Evolutionary conservation across 2,797 vertebrate genomes (phyloP), one percentile per base, ranked within the genome.

Genomic region (Gambelia wislizenii): DNA sequence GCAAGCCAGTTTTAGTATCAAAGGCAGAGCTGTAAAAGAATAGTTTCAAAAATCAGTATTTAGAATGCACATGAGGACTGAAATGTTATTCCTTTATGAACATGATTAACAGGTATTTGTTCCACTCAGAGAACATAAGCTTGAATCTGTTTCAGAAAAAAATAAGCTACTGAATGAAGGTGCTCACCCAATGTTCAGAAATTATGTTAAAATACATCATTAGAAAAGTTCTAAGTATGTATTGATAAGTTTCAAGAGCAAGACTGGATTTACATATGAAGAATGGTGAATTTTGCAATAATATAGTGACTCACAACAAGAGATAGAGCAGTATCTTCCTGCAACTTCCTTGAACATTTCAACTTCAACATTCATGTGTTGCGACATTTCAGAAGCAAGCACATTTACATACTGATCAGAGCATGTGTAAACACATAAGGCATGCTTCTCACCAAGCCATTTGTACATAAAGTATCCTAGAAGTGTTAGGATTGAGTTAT

Each of bases 1-100:
- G 98, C 92, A 98, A 78, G 30, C 95, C 94, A 0, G 96, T 95
- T 94, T 98, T 98, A 70, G 96, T 94, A 86, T 99, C 98, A 93
- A 96, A 98, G 7, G 98, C 94, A 56, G 99, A 98, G 86, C 99
- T 99, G 94, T 64, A 87, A 76, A 94, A 92, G 3, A 86, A 13
- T 80, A 49, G 36, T 87, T 64, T 0, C 83, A 0, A 74, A 75
- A 18, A 49, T 39, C 0, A 6, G 18, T 76, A 47, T 86, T 88
- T 54, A 59, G 84, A 80, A 85, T 4, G 39, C 1, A 76, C 2
- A 30, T 16, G 0, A 22, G 89, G 76, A 54, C 79, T 81, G 13
- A 72, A 59, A 22, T 56, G 13, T 47, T 20, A 77, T 30, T 36
- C 8, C 44, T 49, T 84, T 86, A 0, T 13, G 20, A 39, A 87